Conservation (phyloP, 2,113 vertebrate species). For the Geococcyx californianus region DNA sequence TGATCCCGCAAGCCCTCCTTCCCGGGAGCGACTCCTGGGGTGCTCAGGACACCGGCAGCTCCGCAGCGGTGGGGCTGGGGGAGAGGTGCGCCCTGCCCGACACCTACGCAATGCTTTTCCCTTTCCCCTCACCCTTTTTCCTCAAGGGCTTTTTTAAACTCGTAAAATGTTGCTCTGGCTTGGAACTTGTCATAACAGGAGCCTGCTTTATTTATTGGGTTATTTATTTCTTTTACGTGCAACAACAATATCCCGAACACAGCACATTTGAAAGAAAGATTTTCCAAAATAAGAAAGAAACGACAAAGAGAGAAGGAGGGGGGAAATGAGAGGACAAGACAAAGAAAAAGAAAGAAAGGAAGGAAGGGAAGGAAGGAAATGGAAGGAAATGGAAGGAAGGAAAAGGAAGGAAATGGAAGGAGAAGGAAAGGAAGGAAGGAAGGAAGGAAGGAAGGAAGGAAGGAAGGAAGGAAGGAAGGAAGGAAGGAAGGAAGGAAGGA, state of each 20-base stretch:
- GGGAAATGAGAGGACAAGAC: too few relatives aligned
- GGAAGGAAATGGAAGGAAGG: not conserved
- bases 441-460: fast-evolving
- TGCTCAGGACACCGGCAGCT: not conserved
- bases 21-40: fast-evolving
- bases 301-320: too few relatives aligned
- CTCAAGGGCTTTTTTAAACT: not conserved
- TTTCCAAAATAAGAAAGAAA: not conserved
- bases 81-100: not conserved
- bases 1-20: not conserved
- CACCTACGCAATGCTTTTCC: not conserved
- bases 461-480: too few relatives aligned
- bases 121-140: too few relatives aligned
- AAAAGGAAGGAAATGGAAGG: not conserved
- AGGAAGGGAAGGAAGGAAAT: fast-evolving
- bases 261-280: not conserved
- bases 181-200: slow-evolving; percentile 24
- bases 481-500: not conserved
- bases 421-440: too few relatives aligned
- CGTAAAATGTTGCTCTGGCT: not conserved
- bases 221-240: not conserved
- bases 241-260: not conserved
- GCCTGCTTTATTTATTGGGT: not conserved
- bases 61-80: not conserved
- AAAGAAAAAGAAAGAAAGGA: not conserved